phyloP scores from a whole-genome alignment of 1,140 invertebrate species.

The Eumaeus atala region DNA sequence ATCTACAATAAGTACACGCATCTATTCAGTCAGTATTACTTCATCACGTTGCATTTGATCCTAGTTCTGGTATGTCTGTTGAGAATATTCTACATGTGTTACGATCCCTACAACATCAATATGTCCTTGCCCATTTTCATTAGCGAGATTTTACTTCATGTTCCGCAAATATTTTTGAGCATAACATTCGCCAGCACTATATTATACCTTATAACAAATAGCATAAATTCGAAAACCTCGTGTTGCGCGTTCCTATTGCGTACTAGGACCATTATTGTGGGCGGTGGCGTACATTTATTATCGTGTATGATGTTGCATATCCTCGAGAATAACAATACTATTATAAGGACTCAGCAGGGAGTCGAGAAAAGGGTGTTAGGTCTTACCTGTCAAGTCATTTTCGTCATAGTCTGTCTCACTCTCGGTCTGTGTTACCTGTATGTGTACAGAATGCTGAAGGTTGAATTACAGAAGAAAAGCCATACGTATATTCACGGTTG shows the following conservation, averaged over 20 bases:
- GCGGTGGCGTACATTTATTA: slow-evolving; percentile 82
- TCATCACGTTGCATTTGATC: slow-evolving; percentile 86
- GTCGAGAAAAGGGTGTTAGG: slow-evolving; percentile 78
- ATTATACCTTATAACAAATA: slow-evolving; percentile 85
- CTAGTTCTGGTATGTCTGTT: slow-evolving; percentile 86
- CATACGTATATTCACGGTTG: slow-evolving; percentile 80
- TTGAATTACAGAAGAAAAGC: slow-evolving; percentile 79
- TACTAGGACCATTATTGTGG: slow-evolving; percentile 82
- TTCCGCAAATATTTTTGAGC: slow-evolving; percentile 88
- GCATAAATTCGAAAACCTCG: slow-evolving; percentile 78
- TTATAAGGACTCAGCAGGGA: slow-evolving; percentile 63
- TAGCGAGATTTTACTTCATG: slow-evolving; percentile 86
- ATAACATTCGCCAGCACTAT: slow-evolving; percentile 90
- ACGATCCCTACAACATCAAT: slow-evolving; percentile 91
- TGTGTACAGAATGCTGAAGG: slow-evolving; percentile 82
- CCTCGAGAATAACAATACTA: slow-evolving; percentile 76
- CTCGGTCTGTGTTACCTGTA: slow-evolving; percentile 89
- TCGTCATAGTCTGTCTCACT: slow-evolving; percentile 84
- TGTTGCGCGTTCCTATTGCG: slow-evolving; percentile 81
- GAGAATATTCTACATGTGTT: slow-evolving; percentile 89
- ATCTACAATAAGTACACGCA: slow-evolving; percentile 87
- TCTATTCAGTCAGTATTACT: slow-evolving; percentile 87
- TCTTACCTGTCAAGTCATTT: slow-evolving; percentile 87
- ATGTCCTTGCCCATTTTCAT: slow-evolving; percentile 84
- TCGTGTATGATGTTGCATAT: slow-evolving; percentile 87